phyloP scores from a whole-genome alignment of 1,140 invertebrate genomes.

The Drosophila tropicalis region DNA sequence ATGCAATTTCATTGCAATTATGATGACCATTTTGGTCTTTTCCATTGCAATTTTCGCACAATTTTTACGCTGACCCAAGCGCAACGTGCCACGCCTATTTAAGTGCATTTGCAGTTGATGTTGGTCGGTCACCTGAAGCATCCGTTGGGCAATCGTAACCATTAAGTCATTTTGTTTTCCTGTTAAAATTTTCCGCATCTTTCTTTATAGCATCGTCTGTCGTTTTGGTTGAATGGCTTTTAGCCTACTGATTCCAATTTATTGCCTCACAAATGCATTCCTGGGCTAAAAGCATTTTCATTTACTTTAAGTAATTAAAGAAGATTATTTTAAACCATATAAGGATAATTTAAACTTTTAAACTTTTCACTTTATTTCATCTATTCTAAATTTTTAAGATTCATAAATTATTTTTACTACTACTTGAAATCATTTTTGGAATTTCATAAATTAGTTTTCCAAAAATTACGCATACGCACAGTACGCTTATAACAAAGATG shows the following conservation, averaged over 20 bases:
- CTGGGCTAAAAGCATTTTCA: background rate
- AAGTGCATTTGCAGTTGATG: conserved; percentile 37
- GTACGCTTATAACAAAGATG: too few species aligned
- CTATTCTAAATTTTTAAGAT: too few species aligned
- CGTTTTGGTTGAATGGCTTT: background rate
- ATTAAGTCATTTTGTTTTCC: conserved; percentile 82
- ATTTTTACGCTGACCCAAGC: conserved; percentile 47
- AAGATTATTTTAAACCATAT: background rate
- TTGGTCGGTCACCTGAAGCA: conserved; percentile 1
- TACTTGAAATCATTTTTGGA: too few species aligned
- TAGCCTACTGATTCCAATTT: background rate
- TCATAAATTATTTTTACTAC: too few species aligned
- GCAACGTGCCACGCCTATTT: conserved; percentile 42
- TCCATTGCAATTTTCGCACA: conserved; percentile 8
- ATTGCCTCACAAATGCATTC: background rate
- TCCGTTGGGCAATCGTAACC: conserved; percentile 61
- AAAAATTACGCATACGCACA: too few species aligned
- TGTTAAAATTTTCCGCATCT: conserved; percentile 79
- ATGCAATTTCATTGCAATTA: conserved; percentile 53
- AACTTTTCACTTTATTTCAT: too few species aligned
- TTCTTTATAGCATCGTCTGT: conserved; percentile 70
- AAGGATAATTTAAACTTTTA: background rate
- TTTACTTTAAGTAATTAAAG: background rate
- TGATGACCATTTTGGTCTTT: conserved; percentile 40
- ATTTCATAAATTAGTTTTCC: too few species aligned